Evolutionary conservation across 2,797 vertebrate genomes (phyloP), one percentile per base, ranked within the genome.

Genomic region (Margarornis squamiger): DNA sequence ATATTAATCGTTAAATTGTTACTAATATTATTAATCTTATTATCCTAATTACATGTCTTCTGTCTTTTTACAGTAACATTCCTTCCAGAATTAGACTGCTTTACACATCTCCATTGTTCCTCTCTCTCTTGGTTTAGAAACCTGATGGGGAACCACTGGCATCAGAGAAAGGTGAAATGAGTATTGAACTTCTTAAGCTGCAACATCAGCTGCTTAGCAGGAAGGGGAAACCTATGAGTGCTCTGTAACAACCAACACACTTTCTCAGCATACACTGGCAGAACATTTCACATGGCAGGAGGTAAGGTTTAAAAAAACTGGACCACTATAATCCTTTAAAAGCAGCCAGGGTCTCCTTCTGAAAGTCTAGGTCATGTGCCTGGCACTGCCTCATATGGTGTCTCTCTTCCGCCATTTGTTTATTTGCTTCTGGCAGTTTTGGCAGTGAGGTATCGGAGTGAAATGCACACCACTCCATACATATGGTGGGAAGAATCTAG

Each of bases 401-500:
- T 80, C 52, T 94, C 90, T 97, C 93, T 92, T 96, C 94, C 92
- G 70, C 94, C 95, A 96, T 97, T 95, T 97, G 96, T 96, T 97
- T 97, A 96, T 97, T 96, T 95, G 96, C 97, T 98, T 96, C 96
- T 97, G 97, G 97, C 96, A 97, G 95, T 97, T 95, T 92, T 98
- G 98, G 97, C 97, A 97, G 95, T 91, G 94, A 94, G 91, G 77
- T 90, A 94, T 94, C 75, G 1, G 89, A 98, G 97, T 97, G 97
- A 97, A 98, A 98, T 97, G 97, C 97, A 97, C 96, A 97, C 97
- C 97, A 82, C 92, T 96, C 93, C 93, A 96, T 97, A 97, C 96
- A 98, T 98, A 97, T 98, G 98, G 98, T 97, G 96, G 96, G 91
- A 97, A 97, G 96, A 97, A 94, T 95, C 97, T 97, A 97, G 96